Base-by-base conservation (phyloP, 2,113 vertebrate species). In the Plectropomus leopardus region DNA sequence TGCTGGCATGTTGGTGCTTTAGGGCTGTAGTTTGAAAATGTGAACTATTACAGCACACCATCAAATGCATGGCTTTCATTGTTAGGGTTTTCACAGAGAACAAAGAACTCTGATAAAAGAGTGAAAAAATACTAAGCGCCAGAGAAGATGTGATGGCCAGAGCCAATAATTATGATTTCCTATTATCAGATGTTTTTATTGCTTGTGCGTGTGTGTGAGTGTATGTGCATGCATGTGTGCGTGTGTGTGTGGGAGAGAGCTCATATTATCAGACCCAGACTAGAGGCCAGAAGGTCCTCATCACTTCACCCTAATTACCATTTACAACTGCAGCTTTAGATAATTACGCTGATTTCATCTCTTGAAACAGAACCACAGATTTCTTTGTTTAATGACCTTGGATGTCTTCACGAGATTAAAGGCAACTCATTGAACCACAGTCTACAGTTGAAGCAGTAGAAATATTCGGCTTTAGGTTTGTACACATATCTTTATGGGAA, bases 221-320 rank as follows among this genome's bases (percentile, higher is more conserved):
- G 36, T 16, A 54, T 51, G 65, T 68, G 65, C 36, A 47, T 51
- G 65, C 5, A 47, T 23, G 47, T 23, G 34, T 16, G 45, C 1
- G 47, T 16, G 21, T 36, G 28, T 34, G n/a, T 36, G 16, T 66
- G 14, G 8, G 7, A 44, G 24, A 24, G 23, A 44, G 28, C 68
- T 67, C 21, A 48, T 76, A 77, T 82, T 66, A 83, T 81, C 58
- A 67, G 57, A 69, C 47, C 1, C 79, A 76, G 59, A 57, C 57
- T 69, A 30, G 53, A 74, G 63, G 72, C 66, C 74, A 79, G 32
- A 83, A 82, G 80, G 85, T 87, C 83, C 69, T 88, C 72, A 82
- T 78, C 75, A 36, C 76, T 59, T 84, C 59, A 64, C 36, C 23
- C 78, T 91, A 80, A 89, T 87, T 87, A 82, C 72, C 75, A 84